Evolutionary conservation across 1,140 invertebrate genomes (phyloP).

Genomic region (Ridgeia piscesae): DNA sequence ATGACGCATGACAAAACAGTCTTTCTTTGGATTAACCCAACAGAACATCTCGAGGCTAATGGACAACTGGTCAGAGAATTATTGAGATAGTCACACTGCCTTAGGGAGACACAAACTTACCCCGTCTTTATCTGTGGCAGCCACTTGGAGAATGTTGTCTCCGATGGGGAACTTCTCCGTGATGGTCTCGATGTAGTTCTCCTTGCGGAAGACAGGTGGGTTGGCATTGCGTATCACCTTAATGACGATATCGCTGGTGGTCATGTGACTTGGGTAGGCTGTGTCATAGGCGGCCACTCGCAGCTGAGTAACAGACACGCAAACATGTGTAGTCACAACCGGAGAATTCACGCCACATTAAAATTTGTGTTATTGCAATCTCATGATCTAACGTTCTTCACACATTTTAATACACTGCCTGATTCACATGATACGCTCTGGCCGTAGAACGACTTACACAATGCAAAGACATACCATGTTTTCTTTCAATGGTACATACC

Average conservation of each 20-base stretch:
- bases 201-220: slow-evolving; percentile 26
- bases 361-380: not conserved
- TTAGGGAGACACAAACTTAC: slow-evolving; percentile 21
- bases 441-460: too few relatives aligned
- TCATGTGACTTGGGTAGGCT: not conserved
- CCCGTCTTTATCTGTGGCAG: slow-evolving; percentile 62
- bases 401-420: too few relatives aligned
- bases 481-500: too few relatives aligned
- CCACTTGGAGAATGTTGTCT: slow-evolving; percentile 37
- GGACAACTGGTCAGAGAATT: slow-evolving; percentile 14
- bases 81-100: not conserved
- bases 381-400: not conserved
- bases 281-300: slow-evolving; percentile 21
- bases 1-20: too few relatives aligned
- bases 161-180: slow-evolving; percentile 42
- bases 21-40: too few relatives aligned
- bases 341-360: too few relatives aligned
- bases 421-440: too few relatives aligned
- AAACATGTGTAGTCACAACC: not conserved
- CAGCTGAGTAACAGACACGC: not conserved
- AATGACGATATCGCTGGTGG: not conserved
- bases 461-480: too few relatives aligned
- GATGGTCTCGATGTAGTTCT: slow-evolving; percentile 36
- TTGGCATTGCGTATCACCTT: slow-evolving; percentile 20
- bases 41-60: too few relatives aligned